These are phyloP conservation scores for Cryptotermes secundus DNA, from an alignment of 1,140 invertebrate species.

Conservation along the genomic window DNA sequence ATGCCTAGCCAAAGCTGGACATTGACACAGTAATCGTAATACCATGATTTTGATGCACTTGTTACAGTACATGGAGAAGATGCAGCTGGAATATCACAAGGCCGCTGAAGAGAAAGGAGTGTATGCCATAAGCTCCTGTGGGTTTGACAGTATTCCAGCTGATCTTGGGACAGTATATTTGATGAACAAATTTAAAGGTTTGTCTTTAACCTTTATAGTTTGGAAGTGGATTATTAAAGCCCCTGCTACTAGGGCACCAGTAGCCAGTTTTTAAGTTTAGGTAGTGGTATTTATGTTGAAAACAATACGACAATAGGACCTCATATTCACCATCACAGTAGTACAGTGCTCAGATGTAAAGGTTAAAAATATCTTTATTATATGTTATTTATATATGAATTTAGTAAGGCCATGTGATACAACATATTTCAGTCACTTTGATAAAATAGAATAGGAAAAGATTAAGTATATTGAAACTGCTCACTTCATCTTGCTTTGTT, in stretches of 20 bases:
- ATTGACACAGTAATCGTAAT: too few relatives aligned
- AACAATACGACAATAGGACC: too few relatives aligned
- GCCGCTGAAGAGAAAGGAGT: slow-evolving; percentile 73
- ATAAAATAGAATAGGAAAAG: too few relatives aligned
- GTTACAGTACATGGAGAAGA: slow-evolving; percentile 78
- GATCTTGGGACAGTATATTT: slow-evolving; percentile 80
- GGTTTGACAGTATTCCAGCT: slow-evolving; percentile 84
- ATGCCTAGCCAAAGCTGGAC: too few relatives aligned
- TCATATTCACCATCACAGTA: too few relatives aligned
- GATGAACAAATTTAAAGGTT: slow-evolving; percentile 71
- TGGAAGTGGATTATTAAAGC: too few relatives aligned
- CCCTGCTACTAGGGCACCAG: background rate
- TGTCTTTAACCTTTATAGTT: too few relatives aligned
- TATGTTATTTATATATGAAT: background rate
- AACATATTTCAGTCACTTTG: too few relatives aligned
- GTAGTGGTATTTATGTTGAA: too few relatives aligned
- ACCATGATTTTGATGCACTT: background rate
- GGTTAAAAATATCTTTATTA: too few relatives aligned
- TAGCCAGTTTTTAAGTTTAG: too few relatives aligned
- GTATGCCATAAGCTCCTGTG: slow-evolving; percentile 86
- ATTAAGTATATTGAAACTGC: slow-evolving; percentile 25
- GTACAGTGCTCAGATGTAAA: too few relatives aligned
- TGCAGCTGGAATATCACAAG: slow-evolving; percentile 79
- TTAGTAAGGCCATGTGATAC: background rate
- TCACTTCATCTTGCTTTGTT: slow-evolving; percentile 22